These are phyloP conservation scores for Myotis findleyi DNA, from an alignment of 2,797 vertebrate species.

Conservation along the genomic window DNA sequence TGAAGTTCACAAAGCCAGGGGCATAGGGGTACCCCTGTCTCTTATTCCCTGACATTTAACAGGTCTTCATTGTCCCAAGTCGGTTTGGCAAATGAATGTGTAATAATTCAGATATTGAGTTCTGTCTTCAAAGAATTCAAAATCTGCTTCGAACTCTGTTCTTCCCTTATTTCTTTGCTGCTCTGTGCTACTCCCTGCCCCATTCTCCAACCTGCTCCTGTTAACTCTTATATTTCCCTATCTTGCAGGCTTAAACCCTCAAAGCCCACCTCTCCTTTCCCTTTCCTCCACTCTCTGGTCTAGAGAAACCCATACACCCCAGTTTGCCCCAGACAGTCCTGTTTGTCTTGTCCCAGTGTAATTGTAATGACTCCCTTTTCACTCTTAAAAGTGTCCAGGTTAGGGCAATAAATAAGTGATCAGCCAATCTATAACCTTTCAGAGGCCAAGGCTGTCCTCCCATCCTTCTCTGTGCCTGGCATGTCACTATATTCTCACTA, in stretches of 20 bases:
- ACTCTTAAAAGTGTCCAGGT: not conserved
- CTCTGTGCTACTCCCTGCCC: not conserved
- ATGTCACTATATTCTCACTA: not conserved
- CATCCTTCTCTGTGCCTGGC: not conserved
- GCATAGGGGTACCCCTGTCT: too few relatives aligned
- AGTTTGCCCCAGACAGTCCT: not conserved
- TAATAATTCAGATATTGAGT: not conserved
- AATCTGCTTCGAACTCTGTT: not conserved
- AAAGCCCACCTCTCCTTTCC: not conserved
- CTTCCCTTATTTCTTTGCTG: not conserved
- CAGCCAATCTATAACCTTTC: not conserved
- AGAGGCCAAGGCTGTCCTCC: slow-evolving; percentile 1
- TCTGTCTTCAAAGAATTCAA: not conserved
- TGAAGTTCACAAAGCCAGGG: slow-evolving; percentile 25
- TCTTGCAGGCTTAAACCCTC: not conserved
- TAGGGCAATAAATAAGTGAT: slow-evolving; percentile 38
- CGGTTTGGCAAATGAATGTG: not conserved
- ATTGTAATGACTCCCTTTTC: not conserved
- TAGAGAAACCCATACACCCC: not conserved
- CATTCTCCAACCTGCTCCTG: not conserved
- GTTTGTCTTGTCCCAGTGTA: not conserved
- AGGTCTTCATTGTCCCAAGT: not conserved
- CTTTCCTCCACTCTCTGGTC: not conserved
- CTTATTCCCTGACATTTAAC: not conserved
- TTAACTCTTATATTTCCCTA: not conserved